A percentile compares a stretch with the other conserved stretches of the same genome.
These are phyloP conservation scores for Uropetala carovei DNA, from an alignment of 2,888 invertebrate genomes.

Conservation along the genomic window DNA sequence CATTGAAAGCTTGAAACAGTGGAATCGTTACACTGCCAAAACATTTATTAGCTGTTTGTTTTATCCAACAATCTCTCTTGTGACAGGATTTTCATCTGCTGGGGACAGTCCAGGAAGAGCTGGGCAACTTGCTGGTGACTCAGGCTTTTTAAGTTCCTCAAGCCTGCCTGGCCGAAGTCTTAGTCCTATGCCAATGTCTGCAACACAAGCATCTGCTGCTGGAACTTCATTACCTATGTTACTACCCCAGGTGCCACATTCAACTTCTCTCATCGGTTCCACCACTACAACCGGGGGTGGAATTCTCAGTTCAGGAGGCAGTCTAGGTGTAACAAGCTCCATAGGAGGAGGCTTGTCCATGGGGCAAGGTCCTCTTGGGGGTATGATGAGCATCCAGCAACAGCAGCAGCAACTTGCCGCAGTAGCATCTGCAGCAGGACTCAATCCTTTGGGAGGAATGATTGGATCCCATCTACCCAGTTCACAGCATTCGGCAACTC, in stretches of 20 bases:
- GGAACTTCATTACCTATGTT: conserved; percentile 47
- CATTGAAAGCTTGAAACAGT: too few species aligned
- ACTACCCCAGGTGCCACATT: conserved; percentile 48
- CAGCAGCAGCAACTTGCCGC: conserved; percentile 74
- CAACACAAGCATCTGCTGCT: conserved; percentile 37
- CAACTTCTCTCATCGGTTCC: conserved; percentile 31
- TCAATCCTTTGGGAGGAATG: conserved; percentile 73
- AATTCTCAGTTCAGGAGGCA: conserved; percentile 33
- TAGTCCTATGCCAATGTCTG: conserved; percentile 61
- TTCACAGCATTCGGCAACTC: background rate
- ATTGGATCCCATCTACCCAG: conserved; percentile 15
- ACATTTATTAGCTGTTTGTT: background rate
- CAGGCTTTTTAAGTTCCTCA: conserved; percentile 59
- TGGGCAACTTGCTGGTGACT: conserved; percentile 51
- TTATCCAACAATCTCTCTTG: background rate
- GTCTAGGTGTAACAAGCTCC: conserved; percentile 8
- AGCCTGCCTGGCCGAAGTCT: conserved; percentile 62
- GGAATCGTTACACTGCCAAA: too few species aligned
- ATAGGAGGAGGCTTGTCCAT: background rate
- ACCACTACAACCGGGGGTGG: conserved; percentile 8
- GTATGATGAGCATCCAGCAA: conserved; percentile 38
- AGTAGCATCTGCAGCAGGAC: conserved; percentile 73
- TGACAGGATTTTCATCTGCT: conserved; percentile 38
- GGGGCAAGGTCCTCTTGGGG: conserved; percentile 19
- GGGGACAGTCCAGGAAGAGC: conserved; percentile 53